Evolutionary conservation across 2,113 vertebrate species (phyloP), one percentile per base, ranked within the genome.

Genomic region (Pterocles orientalis): DNA sequence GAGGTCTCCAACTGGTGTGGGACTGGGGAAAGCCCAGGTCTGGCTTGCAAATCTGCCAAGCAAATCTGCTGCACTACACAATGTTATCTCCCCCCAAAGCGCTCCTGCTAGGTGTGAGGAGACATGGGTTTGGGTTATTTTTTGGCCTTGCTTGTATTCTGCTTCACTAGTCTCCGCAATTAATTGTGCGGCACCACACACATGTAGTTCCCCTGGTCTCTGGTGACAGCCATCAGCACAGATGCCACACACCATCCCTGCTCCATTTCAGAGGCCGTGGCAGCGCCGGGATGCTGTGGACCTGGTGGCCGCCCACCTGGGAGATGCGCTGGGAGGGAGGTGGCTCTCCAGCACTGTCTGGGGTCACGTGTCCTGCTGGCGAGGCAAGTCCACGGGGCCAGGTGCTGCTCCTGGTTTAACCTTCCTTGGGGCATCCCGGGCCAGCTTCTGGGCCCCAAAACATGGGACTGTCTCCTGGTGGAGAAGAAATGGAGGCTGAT

Each of bases 151-250:
- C 50, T 45, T 53, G 23, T 34, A 8, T 41, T 84, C 51, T 58
- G 25, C 31, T 89, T 51, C 18, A 5, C 56, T 33, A 39, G 12
- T 12, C n/a, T 88, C 39, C 48, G 65, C 29, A 64, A 47, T 2
- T 14, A 39, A 47, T 45, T 18, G 18, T 23, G 5, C 1, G 1
- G 21, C 51, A 51, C 31, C 4, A 0, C 0, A 17, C 15, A 4
- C 2, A 1, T 56, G 43, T n/a, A 3, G 2, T 68, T 76, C 64
- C 50, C 29, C 70, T 68, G 43, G 53, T 84, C 58, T 71, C 75
- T 8, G 53, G 45, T 57, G 88, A n/a, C 51, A 69, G 70, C 18
- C 48, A 11, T 21, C 90, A 29, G 81, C 64, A n/a, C 14, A 8
- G 56, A 45, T 18, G 57, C 61, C 53, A 33, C 29, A 3, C 2